phyloP scores from a whole-genome alignment of 2,113 vertebrate species.

The Hystrix cristata region DNA sequence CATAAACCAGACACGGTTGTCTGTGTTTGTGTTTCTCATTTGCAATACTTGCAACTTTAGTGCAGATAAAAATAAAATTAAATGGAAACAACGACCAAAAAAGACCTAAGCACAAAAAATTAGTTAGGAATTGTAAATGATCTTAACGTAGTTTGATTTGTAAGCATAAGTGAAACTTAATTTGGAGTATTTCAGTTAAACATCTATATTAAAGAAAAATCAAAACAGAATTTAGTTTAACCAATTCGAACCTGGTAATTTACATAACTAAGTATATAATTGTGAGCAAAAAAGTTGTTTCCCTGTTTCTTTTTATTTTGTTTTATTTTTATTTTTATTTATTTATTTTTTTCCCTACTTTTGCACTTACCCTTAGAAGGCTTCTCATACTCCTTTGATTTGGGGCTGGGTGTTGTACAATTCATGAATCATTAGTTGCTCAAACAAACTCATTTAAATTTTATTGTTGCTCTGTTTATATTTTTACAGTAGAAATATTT shows the following conservation, averaged over 20 bases:
- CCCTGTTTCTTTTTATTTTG: background rate
- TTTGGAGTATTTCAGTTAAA: background rate
- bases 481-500: background rate
- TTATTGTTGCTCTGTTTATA: background rate
- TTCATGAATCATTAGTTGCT: background rate
- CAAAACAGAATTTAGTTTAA: background rate
- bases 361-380: background rate
- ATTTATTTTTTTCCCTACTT: background rate
- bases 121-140: background rate
- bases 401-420: background rate
- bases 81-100: background rate
- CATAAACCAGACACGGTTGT: background rate
- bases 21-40: background rate
- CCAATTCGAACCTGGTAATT: background rate
- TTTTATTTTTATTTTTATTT: background rate
- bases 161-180: background rate
- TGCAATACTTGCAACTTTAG: background rate
- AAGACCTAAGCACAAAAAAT: background rate
- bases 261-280: background rate
- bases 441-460: background rate
- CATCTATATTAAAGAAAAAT: background rate
- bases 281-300: background rate
- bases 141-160: background rate
- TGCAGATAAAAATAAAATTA: background rate
- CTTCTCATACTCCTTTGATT: background rate